These are phyloP conservation scores for Rallus limicola DNA, from an alignment of 2,113 vertebrate species.

Conservation along the genomic window DNA sequence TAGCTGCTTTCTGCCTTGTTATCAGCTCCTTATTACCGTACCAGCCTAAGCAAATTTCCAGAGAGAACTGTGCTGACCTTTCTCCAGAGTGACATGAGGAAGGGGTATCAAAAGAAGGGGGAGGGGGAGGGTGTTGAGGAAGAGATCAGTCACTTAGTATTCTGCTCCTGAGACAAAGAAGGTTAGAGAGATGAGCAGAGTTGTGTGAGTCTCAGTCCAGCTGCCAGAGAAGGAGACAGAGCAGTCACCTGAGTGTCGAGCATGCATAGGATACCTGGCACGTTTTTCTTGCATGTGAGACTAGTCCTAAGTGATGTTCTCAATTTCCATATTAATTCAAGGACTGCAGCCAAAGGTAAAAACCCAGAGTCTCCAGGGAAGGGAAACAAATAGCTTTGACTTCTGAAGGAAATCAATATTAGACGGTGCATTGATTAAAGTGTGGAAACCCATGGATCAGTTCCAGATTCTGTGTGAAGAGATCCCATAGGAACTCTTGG, in stretches of 20 bases:
- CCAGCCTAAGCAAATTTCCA: not conserved
- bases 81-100: not conserved
- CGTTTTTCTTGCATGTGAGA: not conserved
- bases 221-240: not conserved
- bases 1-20: not conserved
- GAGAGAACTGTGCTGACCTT: not conserved
- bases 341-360: constrained; percentile 39
- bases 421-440: constrained; percentile 25
- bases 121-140: too few species aligned
- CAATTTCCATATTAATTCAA: constrained; percentile 54
- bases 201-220: not conserved
- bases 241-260: not conserved
- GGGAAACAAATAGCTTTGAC: constrained; percentile 46
- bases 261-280: not conserved
- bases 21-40: not conserved
- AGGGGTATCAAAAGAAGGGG: not conserved
- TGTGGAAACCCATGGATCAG: constrained; percentile 30
- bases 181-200: not conserved
- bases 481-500: constrained; percentile 36
- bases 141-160: not conserved
- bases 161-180: not conserved
- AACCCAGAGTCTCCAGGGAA: constrained; percentile 22
- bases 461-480: constrained; percentile 42
- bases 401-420: constrained; percentile 49
- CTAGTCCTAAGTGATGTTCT: not conserved